Evolutionary conservation across 2,888 invertebrate genomes (phyloP), one percentile per base, ranked within the genome.

Genomic region (Hydrotaea diabolus): DNA sequence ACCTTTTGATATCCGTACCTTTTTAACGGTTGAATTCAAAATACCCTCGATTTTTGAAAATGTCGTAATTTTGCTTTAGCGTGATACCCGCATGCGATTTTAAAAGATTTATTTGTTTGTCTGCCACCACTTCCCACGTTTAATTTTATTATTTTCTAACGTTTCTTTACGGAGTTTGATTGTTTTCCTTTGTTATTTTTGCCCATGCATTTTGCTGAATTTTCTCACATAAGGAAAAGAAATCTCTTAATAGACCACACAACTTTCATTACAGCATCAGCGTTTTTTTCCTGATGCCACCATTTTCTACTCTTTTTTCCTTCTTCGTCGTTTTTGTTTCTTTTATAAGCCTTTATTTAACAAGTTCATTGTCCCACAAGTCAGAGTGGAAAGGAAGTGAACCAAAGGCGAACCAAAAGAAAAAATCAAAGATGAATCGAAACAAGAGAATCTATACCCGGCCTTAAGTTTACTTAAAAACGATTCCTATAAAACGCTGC

Each of bases 331-430:
- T 39, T 39, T 9, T 17, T 43, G 17, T 36, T 39, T 71, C 23
- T n/a, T n/a, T n/a, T n/a, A n/a, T n/a, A 78, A n/a, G n/a, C 72
- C 59, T 72, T 71, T 55, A 55, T 17, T 31, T 77, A 55, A 62
- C 78, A 79, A 78, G 78, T 72, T 78, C 78, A 78, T 64, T 79
- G 79, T 73, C 53, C 79, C 73, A 73, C 79, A 79, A 73, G 53
- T 36, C n/a, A n/a, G 59, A n/a, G n/a, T n/a, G n/a, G n/a, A 46
- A n/a, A 46, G 43, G 3, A 46, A 43, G 26, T 39, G 7, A 49
- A 62, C 21, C 36, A n/a, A 62, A 57, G n/a, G n/a, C n/a, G n/a
- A n/a, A n/a, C n/a, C n/a, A n/a, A 62, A 62, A 39, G 7, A 23
- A 23, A 21, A n/a, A 31, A 23, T 17, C 49, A 49, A 26, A 49